Percentiles rank a stretch among this genome's conserved stretches.
These are phyloP conservation scores for Ophioninae sp. DNA, from an alignment of 2,888 invertebrate species.

Conservation along the genomic window DNA sequence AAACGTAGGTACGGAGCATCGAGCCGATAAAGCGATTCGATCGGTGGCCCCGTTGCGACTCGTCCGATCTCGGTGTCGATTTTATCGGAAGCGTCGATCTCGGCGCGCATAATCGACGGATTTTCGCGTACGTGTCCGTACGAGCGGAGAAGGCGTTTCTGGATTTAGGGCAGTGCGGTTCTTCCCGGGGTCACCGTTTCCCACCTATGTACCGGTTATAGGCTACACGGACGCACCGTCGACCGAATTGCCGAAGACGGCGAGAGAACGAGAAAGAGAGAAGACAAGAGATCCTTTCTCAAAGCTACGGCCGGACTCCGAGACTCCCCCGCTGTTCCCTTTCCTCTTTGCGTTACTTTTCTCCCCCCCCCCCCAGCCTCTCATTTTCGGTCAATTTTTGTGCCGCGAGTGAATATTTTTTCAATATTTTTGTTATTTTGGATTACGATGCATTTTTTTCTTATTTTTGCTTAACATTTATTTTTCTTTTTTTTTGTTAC, in stretches of 20 bases:
- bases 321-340: constrained; percentile 49
- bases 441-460: too few species aligned
- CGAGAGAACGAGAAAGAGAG: constrained; percentile 3
- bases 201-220: constrained; percentile 1
- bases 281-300: constrained; percentile 12
- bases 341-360: constrained; percentile 22
- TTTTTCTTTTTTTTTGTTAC: too few species aligned
- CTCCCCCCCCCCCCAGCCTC: constrained; percentile 62
- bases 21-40: too few species aligned
- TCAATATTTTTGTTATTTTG: too few species aligned
- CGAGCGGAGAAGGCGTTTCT: not conserved
- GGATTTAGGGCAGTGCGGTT: constrained; percentile 43
- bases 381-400: constrained; percentile 47
- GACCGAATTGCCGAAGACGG: constrained; percentile 2
- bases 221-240: constrained; percentile 14
- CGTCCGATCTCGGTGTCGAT: not conserved
- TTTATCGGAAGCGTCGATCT: not conserved
- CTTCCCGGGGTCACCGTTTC: constrained; percentile 10
- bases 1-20: too few species aligned
- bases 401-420: not conserved
- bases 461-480: too few species aligned
- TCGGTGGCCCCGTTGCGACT: too few species aligned
- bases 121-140: constrained; percentile 2
- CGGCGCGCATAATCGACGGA: constrained; percentile 18
- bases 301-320: not conserved